Conservation (phyloP, 2,113 vertebrate genomes). For the Myanophis thanlyinensis region DNA sequence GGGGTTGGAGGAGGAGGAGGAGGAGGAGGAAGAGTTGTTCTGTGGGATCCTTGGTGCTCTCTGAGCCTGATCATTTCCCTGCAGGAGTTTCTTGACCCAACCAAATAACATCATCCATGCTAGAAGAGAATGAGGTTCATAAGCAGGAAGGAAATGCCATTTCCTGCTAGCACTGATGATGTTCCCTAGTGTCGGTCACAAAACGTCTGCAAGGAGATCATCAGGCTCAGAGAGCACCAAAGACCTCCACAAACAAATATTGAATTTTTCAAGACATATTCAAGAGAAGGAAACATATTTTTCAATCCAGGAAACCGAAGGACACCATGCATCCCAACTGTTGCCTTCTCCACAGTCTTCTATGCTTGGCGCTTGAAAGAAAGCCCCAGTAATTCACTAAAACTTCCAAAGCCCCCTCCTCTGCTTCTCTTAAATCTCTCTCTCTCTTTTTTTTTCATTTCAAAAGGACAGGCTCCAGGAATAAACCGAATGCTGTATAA, state of each 20-base stretch:
- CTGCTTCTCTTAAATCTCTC: neutral
- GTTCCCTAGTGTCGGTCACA: no score
- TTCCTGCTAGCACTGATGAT: no score
- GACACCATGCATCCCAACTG: no score
- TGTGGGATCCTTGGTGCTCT: neutral
- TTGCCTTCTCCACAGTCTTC: neutral
- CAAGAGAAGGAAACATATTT: neutral
- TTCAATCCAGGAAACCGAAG: neutral
- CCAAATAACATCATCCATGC: neutral
- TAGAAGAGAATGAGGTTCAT: neutral
- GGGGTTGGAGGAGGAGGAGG: no score
- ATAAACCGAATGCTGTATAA: neutral
- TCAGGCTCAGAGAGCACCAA: no score
- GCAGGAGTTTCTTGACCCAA: neutral
- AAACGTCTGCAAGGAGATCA: no score
- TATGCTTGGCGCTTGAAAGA: neutral
- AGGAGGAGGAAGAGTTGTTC: no score
- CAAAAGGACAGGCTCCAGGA: neutral
- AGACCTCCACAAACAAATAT: neutral
- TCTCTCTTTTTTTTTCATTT: neutral
- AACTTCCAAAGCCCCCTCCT: neutral
- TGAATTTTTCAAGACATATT: neutral
- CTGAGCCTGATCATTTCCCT: neutral
- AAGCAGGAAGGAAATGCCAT: no score
- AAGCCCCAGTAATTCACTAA: neutral